These are phyloP conservation scores for Erythrocercus mccallii DNA, from an alignment of 2,113 vertebrate genomes.

Conservation along the genomic window DNA sequence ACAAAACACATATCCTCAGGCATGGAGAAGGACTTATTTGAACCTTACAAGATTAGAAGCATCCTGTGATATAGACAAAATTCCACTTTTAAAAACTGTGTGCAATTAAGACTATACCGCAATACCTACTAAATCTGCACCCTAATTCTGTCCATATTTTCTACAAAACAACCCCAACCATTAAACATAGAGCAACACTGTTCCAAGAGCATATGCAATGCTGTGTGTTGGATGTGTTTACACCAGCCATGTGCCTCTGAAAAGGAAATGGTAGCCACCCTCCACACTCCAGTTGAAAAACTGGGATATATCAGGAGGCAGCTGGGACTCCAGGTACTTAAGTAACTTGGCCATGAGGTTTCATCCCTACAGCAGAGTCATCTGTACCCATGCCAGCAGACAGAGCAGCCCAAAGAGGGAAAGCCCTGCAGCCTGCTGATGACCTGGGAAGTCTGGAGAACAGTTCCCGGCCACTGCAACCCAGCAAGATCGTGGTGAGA, in stretches of 20 bases:
- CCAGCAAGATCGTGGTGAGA: not conserved
- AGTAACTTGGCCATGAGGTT: not conserved
- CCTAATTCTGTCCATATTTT: not conserved
- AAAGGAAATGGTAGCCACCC: not conserved
- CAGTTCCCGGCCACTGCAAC: accelerated
- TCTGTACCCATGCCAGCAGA: not conserved
- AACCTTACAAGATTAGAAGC: not conserved
- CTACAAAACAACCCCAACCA: not conserved
- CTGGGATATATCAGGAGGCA: not conserved
- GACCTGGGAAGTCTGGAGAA: not conserved
- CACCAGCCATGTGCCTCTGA: not conserved
- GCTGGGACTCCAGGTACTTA: not conserved
- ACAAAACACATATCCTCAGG: not conserved
- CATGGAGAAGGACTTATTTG: not conserved
- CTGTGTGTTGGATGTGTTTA: not conserved
- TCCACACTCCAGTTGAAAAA: not conserved
- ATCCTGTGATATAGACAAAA: not conserved
- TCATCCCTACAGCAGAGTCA: not conserved
- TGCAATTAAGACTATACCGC: not conserved
- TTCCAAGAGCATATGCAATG: not conserved
- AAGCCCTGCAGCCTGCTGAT: not conserved
- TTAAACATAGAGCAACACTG: not conserved
- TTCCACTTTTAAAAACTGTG: not conserved
- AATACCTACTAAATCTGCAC: not conserved
- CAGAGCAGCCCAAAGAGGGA: not conserved